A percentile compares a stretch with the other conserved stretches of the same genome.
Evolutionary conservation across 2,888 invertebrate genomes (phyloP).

Genomic region (Andrena minutula): DNA sequence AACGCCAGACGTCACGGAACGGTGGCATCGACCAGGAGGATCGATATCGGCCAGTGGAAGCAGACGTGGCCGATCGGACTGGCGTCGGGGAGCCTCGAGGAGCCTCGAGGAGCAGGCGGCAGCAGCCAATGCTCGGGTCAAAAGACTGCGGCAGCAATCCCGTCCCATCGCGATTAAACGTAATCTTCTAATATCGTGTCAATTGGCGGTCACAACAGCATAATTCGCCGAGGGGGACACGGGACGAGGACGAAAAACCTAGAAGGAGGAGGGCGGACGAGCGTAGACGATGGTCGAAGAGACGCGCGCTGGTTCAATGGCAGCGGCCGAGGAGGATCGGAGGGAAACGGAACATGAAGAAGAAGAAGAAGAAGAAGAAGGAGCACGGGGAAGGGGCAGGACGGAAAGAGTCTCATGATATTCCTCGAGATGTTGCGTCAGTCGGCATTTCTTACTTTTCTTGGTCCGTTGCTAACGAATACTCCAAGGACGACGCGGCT

Average conservation of each 20-base stretch:
- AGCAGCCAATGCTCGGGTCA: conserved; percentile 37
- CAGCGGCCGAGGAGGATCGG: conserved; percentile 13
- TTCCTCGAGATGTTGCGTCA: conserved; percentile 71
- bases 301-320: conserved; percentile 1
- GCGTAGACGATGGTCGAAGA: conserved; percentile 11
- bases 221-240: conserved; percentile 67
- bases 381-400: conserved; percentile 10
- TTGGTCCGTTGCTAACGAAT: conserved; percentile 48
- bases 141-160: conserved; percentile 71
- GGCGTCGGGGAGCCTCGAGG: conserved; percentile 42
- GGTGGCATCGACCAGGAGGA: conserved; percentile 37
- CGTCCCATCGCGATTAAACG: conserved; percentile 75
- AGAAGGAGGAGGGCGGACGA: conserved; percentile 1
- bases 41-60: conserved; percentile 42
- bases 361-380: background rate
- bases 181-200: conserved; percentile 79
- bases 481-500: conserved; percentile 49
- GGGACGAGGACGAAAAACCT: conserved; percentile 30
- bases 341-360: background rate
- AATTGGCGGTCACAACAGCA: conserved; percentile 71
- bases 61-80: conserved; percentile 36
- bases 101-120: conserved; percentile 3
- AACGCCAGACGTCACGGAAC: conserved; percentile 10
- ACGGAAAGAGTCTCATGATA: conserved; percentile 67
- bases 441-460: conserved; percentile 65